Evolutionary conservation across 2,888 invertebrate species (phyloP).

Genomic region (Calephelis perditalis): DNA sequence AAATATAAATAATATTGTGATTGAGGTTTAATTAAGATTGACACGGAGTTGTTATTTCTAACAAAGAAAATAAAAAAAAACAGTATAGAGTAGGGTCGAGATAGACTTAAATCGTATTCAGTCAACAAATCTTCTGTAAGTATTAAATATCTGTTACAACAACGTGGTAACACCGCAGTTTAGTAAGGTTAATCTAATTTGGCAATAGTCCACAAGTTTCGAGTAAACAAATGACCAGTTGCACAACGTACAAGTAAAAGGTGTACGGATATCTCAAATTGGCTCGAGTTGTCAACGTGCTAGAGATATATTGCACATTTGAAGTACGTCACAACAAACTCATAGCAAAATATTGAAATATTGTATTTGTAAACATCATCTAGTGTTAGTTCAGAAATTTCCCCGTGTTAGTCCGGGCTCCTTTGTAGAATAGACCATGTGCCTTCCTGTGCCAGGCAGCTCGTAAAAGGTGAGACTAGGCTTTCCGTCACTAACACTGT

Average conservation of each 20-base stretch:
- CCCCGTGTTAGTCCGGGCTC: too few relatives aligned
- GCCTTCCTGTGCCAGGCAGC: too few relatives aligned
- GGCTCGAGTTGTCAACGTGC: slow-evolving; percentile 14
- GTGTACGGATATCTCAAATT: slow-evolving; percentile 13
- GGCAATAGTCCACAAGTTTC: slow-evolving; percentile 19
- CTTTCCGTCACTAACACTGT: too few relatives aligned
- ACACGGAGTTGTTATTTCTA: too few relatives aligned
- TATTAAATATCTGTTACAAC: slow-evolving; percentile 1
- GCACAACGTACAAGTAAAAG: slow-evolving; percentile 11
- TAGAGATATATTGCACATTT: slow-evolving; percentile 16
- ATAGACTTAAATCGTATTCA: neutral
- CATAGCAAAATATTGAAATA: neutral
- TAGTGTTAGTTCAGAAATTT: too few relatives aligned
- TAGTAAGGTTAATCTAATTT: slow-evolving; percentile 12
- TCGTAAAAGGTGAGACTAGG: too few relatives aligned
- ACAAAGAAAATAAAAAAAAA: too few relatives aligned
- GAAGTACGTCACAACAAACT: slow-evolving; percentile 7
- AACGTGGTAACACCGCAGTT: slow-evolving; percentile 6
- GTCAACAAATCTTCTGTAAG: neutral
- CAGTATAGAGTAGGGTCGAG: neutral
- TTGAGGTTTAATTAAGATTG: too few relatives aligned
- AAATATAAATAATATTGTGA: too few relatives aligned
- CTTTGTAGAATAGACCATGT: too few relatives aligned
- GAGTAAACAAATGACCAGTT: slow-evolving; percentile 17
- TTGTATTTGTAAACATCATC: too few relatives aligned